phyloP scores from a whole-genome alignment of 2,113 vertebrate species.

The Pseudonaja textilis region DNA sequence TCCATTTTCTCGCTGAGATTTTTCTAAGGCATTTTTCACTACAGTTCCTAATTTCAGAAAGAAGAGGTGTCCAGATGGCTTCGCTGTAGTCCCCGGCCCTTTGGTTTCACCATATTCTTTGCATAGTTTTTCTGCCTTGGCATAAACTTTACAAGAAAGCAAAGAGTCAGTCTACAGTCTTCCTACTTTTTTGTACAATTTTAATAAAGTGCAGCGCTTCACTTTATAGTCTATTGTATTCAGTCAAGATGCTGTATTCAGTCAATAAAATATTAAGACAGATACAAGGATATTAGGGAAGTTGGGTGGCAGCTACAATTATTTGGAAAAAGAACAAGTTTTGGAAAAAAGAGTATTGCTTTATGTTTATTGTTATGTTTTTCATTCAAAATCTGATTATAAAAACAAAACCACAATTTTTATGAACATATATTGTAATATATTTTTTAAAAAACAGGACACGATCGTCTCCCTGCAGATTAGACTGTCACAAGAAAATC shows the following conservation, averaged over 20 bases:
- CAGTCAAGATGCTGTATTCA: neutral
- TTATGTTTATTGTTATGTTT: neutral
- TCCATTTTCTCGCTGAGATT: constrained; percentile 95
- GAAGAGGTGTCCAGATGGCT: constrained; percentile 95
- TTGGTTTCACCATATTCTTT: constrained; percentile 97
- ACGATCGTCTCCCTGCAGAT: neutral
- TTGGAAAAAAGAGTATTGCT: neutral
- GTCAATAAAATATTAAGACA: neutral
- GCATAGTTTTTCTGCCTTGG: constrained; percentile 88
- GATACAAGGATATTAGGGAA: neutral
- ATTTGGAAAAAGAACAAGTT: neutral
- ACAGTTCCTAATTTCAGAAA: constrained; percentile 88
- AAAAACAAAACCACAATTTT: neutral
- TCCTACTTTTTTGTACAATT: neutral
- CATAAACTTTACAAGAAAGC: constrained; percentile 75
- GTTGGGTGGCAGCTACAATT: neutral
- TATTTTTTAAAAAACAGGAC: neutral
- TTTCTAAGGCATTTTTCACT: constrained; percentile 91
- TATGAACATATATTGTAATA: neutral
- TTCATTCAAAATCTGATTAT: neutral
- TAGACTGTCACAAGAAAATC: neutral
- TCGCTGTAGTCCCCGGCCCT: constrained; percentile 91
- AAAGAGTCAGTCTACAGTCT: constrained; percentile 1
- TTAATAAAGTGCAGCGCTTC: neutral
- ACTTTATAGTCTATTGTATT: neutral